phyloP scores from a whole-genome alignment of 2,797 vertebrate species.

The Stomatorhinus walkeri region DNA sequence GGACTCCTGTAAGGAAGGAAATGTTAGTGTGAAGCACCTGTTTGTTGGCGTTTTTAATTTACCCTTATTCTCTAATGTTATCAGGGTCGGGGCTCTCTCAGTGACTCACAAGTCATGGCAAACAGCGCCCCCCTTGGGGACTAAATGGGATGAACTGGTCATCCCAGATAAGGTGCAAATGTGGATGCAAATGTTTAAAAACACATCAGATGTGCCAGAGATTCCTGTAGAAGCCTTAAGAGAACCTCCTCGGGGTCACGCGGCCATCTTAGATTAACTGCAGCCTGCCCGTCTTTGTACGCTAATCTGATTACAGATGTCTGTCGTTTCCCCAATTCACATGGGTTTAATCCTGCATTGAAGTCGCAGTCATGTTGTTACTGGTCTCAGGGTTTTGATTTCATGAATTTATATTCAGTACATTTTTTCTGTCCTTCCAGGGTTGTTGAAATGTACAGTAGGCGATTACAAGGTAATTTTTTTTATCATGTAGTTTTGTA shows the following conservation, averaged over 20 bases:
- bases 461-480: conserved; percentile 83
- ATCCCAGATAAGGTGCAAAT: not conserved
- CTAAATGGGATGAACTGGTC: not conserved
- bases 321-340: not conserved
- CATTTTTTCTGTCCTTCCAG: conserved; percentile 51
- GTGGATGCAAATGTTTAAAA: not conserved
- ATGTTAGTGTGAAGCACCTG: not conserved
- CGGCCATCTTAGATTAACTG: not conserved
- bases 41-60: not conserved
- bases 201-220: not conserved
- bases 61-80: not conserved
- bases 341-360: not conserved
- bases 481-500: not conserved
- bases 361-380: not conserved
- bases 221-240: not conserved
- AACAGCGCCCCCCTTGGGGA: not conserved
- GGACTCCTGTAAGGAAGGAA: not conserved
- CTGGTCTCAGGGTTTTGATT: not conserved
- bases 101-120: not conserved
- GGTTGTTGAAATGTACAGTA: conserved; percentile 97
- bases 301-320: not conserved
- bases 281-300: not conserved
- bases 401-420: not conserved
- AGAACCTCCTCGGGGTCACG: not conserved
- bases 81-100: not conserved